Conservation (phyloP, 2,797 vertebrate genomes). For the Threskiornis aethiopicus region DNA sequence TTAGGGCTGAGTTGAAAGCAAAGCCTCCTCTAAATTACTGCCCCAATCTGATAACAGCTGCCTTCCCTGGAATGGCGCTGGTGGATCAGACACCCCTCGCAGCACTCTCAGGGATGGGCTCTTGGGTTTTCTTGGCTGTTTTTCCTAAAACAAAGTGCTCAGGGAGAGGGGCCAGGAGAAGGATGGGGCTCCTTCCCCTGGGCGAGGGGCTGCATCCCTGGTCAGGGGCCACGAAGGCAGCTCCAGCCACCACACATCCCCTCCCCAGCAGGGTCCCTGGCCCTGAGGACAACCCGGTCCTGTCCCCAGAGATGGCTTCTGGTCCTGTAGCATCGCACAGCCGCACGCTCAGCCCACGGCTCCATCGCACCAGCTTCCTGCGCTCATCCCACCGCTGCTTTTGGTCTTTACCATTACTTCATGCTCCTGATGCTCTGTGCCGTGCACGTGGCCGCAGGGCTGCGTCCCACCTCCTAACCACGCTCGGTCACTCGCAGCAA, state of each 20-base stretch:
- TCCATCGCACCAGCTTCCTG: background rate
- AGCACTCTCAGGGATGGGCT: background rate
- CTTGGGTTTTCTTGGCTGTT: background rate
- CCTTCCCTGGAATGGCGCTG: rapidly evolving
- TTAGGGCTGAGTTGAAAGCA: background rate
- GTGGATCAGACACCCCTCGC: background rate
- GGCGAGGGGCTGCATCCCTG: background rate
- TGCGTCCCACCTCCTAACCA: background rate
- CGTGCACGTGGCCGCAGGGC: background rate
- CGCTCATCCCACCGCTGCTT: background rate
- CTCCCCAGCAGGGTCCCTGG: rapidly evolving
- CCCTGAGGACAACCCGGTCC: background rate
- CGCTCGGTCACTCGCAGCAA: background rate
- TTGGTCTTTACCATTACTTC: background rate
- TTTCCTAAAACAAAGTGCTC: background rate
- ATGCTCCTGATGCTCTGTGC: background rate
- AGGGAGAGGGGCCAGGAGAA: background rate
- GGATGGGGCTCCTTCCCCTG: background rate
- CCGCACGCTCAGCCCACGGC: rapidly evolving
- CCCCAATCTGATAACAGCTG: background rate
- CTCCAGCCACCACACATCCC: background rate
- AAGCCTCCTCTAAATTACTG: background rate
- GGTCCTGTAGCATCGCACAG: background rate
- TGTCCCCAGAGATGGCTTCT: background rate
- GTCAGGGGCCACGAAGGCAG: rapidly evolving